A percentile compares a stretch with the other conserved stretches of the same genome.
These are phyloP conservation scores for Hippocampus abdominalis DNA, from an alignment of 2,113 vertebrate species.

Conservation along the genomic window DNA sequence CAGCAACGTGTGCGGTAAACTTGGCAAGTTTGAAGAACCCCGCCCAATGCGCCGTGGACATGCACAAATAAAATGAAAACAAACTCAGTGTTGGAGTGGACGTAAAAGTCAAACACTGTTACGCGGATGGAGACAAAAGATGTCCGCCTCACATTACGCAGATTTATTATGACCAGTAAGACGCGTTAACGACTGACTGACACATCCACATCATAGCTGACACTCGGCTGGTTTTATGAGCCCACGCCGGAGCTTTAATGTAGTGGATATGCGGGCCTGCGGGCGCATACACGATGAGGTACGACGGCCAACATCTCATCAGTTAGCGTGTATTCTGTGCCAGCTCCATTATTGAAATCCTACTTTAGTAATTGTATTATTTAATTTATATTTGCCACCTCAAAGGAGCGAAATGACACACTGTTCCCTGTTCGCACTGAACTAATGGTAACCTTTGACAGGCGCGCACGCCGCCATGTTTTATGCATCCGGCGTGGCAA, in stretches of 20 bases:
- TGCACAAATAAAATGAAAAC: neutral
- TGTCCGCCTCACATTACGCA: slow-evolving; percentile 1
- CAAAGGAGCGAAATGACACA: slow-evolving; percentile 11
- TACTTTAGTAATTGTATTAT: neutral
- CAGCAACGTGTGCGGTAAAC: neutral
- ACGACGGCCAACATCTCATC: neutral
- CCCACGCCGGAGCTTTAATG: slow-evolving; percentile 13
- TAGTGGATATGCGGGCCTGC: slow-evolving; percentile 11
- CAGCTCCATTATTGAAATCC: neutral
- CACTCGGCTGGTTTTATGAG: slow-evolving; percentile 30
- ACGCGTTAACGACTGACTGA: slow-evolving; percentile 11
- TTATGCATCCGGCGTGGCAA: slow-evolving; percentile 30
- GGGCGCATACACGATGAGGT: slow-evolving; percentile 22
- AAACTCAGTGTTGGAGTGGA: neutral
- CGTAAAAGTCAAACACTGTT: neutral
- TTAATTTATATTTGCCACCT: slow-evolving; percentile 6
- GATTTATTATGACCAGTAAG: slow-evolving; percentile 9
- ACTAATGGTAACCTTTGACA: slow-evolving; percentile 32
- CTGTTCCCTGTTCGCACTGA: slow-evolving; percentile 12
- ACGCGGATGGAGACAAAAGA: slow-evolving; percentile 1
- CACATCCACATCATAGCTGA: slow-evolving; percentile 3
- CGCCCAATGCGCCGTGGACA: neutral
- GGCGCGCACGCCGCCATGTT: slow-evolving; percentile 11
- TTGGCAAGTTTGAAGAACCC: neutral
- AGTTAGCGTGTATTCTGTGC: neutral